Base-by-base conservation (phyloP, 2,797 vertebrate genomes). In the Sciurus carolinensis region DNA sequence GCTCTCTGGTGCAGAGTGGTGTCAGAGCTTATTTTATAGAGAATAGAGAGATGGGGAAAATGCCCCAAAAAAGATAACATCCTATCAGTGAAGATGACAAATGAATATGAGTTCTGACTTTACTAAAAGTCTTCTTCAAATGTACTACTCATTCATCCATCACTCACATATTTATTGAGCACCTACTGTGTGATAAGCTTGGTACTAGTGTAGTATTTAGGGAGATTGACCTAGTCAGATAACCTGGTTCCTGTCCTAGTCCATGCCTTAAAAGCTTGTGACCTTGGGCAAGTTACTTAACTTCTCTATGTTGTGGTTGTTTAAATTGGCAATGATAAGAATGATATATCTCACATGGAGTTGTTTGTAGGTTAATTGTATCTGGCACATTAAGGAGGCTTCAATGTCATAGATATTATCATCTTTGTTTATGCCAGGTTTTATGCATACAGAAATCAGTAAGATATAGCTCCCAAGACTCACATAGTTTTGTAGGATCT, bases 1-100 rank as follows among this genome's bases (percentile, higher is more conserved):
- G 3, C 18, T 92, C 2, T 86, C 52, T 83, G 36, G 22, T 72
- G 5, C 24, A 57, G 54, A 30, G 67, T 83, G 10, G 24, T 52
- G 80, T 91, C 12, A 36, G 52, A 82, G 30, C 44, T 95, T 91
- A n/a, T 64, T 92, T 36, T 80, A n/a, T 33, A 14, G 44, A 89
- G 73, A 80, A 69, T 7, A 33, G 28, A 73, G 28, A 96, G 26
- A 71, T 59, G n/a, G 81, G 50, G 66, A 85, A 95, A 82, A n/a
- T 54, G 15, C 33, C 50, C 44, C 3, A 80, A 91, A 33, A 84
- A 67, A 83, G 77, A 12, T 28, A 17, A 6, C 11, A 39, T 54
- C 10, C 10, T 18, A 76, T 54, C 12, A 64, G 24, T n/a, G 64
- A 73, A 26, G 73, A 33, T 28, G n/a, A 36, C 28, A 82, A 66